Conservation (phyloP, 2,888 invertebrate genomes). For the Xylophagus ater region DNA sequence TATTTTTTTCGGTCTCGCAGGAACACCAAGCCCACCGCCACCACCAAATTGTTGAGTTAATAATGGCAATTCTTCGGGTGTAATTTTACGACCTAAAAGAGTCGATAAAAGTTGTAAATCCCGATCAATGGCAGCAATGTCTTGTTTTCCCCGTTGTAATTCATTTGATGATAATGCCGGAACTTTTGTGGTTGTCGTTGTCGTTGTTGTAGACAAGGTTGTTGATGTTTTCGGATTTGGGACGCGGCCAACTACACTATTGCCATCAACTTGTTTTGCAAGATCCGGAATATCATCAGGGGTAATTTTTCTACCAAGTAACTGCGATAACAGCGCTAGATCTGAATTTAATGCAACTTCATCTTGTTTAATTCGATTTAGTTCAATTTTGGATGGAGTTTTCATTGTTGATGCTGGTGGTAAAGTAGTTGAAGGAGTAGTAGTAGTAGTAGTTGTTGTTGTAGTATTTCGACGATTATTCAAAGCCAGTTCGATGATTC, state of each 20-base stretch:
- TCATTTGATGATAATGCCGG: constrained; percentile 24
- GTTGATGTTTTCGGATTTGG: constrained; percentile 22
- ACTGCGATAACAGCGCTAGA: constrained; percentile 23
- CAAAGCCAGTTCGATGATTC: constrained; percentile 45
- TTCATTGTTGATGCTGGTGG: constrained; percentile 8
- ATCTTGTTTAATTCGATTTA: constrained; percentile 20
- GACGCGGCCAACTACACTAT: too few species aligned
- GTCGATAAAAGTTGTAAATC: constrained; percentile 21
- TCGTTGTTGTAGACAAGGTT: constrained; percentile 25
- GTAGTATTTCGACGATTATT: constrained; percentile 29
- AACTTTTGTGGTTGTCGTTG: constrained; percentile 26
- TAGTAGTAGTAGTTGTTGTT: constrained; percentile 13
- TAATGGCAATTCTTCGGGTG: constrained; percentile 22
- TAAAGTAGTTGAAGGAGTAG: constrained; percentile 1
- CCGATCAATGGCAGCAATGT: constrained; percentile 18
- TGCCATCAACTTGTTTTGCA: constrained; percentile 19
- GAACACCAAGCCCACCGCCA: constrained; percentile 19
- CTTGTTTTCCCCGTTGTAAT: constrained; percentile 9
- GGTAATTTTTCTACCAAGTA: constrained; percentile 24
- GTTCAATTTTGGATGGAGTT: constrained; percentile 22
- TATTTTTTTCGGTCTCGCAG: constrained; percentile 15
- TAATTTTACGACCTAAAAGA: constrained; percentile 18
- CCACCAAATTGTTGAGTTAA: constrained; percentile 23
- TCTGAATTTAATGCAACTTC: constrained; percentile 24
- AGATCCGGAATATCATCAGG: constrained; percentile 20